phyloP scores from a whole-genome alignment of 2,797 vertebrate species.

The Cyprinella venusta region DNA sequence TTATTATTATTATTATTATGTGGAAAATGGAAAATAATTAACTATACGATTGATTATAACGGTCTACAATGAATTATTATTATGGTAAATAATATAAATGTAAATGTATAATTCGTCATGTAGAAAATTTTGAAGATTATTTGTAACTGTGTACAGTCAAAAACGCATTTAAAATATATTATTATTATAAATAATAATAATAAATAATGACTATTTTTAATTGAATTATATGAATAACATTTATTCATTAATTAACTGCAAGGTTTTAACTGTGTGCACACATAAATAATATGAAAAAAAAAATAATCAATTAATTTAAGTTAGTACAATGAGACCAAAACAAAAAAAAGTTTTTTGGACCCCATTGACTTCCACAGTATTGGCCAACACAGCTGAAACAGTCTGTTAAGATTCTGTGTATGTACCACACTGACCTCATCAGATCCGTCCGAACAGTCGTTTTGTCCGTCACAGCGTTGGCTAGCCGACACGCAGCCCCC shows the following conservation, averaged over 20 bases:
- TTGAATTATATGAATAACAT: not conserved
- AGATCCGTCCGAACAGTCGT: slow-evolving; percentile 84
- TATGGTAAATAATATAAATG: not conserved
- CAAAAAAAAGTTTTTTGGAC: not conserved
- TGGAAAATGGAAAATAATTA: no score
- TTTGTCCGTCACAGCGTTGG: slow-evolving; percentile 81
- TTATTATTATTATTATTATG: not conserved
- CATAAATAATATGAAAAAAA: not conserved
- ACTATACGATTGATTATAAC: not conserved
- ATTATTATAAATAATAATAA: not conserved
- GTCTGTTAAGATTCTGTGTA: not conserved
- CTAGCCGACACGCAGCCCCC: slow-evolving; percentile 82
- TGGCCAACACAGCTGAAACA: not conserved
- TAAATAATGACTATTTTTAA: not conserved
- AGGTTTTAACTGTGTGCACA: not conserved
- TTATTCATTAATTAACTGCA: not conserved
- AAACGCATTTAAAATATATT: no score
- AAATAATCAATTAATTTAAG: no score
- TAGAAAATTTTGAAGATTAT: no score
- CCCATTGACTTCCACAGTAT: not conserved
- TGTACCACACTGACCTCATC: slow-evolving; percentile 80
- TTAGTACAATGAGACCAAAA: no score
- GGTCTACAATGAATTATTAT: not conserved
- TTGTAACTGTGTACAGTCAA: no score
- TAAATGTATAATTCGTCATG: no score